Evolutionary conservation across 2,113 vertebrate species (phyloP).

Genomic region (Eira barbara): DNA sequence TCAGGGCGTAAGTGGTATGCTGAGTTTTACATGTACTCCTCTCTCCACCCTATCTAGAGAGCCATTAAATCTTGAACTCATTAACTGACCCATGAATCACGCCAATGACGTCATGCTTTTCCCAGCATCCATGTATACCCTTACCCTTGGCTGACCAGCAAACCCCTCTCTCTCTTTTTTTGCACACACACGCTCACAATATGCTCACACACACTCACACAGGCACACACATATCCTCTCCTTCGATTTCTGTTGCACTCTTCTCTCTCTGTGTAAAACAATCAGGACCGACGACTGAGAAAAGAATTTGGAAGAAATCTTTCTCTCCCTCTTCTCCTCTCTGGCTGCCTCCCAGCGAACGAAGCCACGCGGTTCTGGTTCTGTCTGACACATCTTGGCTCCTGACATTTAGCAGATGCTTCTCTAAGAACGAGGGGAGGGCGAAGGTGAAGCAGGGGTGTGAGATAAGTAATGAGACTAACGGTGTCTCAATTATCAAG

Average conservation of each 20-base stretch:
- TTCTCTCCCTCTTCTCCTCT: slow-evolving; percentile 55
- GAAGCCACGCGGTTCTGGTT: slow-evolving; percentile 54
- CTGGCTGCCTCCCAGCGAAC: slow-evolving; percentile 63
- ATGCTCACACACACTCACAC: background rate
- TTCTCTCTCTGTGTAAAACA: slow-evolving; percentile 20
- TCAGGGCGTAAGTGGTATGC: background rate
- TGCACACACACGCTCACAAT: background rate
- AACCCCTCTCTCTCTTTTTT: background rate
- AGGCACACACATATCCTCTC: background rate
- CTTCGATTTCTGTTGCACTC: slow-evolving; percentile 22
- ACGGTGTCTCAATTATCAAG: slow-evolving; percentile 72
- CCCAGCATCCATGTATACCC: background rate
- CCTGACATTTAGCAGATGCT: slow-evolving; percentile 78
- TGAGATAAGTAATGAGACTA: slow-evolving; percentile 71
- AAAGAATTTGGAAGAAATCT: slow-evolving; percentile 41
- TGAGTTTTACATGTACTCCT: background rate
- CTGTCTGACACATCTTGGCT: slow-evolving; percentile 74
- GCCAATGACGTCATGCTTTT: slow-evolving; percentile 42
- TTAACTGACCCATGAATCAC: slow-evolving; percentile 45
- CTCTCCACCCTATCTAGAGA: slow-evolving; percentile 16
- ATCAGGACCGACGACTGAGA: slow-evolving; percentile 41
- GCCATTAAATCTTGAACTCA: slow-evolving; percentile 53
- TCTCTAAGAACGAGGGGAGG: slow-evolving; percentile 66
- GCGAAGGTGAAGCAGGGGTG: slow-evolving; percentile 67
- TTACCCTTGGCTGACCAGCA: background rate